Evolutionary conservation across 2,113 vertebrate species (phyloP), one percentile per base, ranked within the genome.

Genomic region (Mus spicilegus): DNA sequence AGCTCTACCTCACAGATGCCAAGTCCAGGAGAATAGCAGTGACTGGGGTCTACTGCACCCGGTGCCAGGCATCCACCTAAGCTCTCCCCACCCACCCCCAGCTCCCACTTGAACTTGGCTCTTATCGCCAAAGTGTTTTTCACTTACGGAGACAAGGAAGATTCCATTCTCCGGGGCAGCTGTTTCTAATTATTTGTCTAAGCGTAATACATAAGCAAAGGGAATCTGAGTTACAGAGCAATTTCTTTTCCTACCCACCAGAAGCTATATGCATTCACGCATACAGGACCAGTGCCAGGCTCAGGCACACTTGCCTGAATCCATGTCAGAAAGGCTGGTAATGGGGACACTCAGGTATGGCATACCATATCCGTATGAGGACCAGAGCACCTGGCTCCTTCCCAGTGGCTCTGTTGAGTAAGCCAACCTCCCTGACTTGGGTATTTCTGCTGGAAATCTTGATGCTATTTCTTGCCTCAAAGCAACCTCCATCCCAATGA

Each of bases 171-270:
- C 20, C 17, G 46, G 81, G 81, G 39, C 92, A 97, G 86, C 94
- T 96, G 90, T 87, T 97, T 96, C 92, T 76, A 82, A 95, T 96
- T 92, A 88, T 89, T 90, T 92, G 61, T 87, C 67, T 26, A 58
- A 93, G 49, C 90, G 22, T 91, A 72, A 90, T 61, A 67, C 67
- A 91, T 3, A 94, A 91, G 80, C 67, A 90, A 78, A 36, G 87
- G 61, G 75, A 3, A 49, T 73, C 93, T 61, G 36, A 54, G 88
- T 91, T 87, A 90, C 75, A 94, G 93, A 78, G 67, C 67, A 67
- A 51, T 63, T 92, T 94, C 20, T 87, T 81, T 30, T 93, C 42
- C 58, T 69, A 36, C 39, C 19, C 42, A 33, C 46, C 36, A 17
- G 86, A 89, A 84, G 75, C 69, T 30, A 36, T n/a, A 56, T 8